Evolutionary conservation across 2,888 invertebrate genomes (phyloP).

Genomic region (Andrena bucephala): DNA sequence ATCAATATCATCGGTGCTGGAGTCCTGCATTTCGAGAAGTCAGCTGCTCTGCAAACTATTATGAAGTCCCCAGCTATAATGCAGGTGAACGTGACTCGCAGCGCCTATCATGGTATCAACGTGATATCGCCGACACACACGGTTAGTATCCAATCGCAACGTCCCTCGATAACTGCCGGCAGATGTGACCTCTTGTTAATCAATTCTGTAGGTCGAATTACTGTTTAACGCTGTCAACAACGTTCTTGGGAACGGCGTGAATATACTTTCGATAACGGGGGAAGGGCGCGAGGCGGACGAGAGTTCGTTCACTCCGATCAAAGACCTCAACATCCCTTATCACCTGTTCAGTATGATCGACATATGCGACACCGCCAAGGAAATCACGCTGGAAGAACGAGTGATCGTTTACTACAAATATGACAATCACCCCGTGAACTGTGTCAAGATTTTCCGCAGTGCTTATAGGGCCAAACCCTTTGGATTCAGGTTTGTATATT

Average conservation of each 20-base stretch:
- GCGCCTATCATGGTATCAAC: slow-evolving; percentile 96
- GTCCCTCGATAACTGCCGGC: not conserved
- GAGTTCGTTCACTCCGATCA: slow-evolving; percentile 95
- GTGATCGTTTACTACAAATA: slow-evolving; percentile 98
- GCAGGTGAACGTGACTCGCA: slow-evolving; percentile 93
- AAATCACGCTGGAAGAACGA: slow-evolving; percentile 95
- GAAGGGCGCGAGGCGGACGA: slow-evolving; percentile 95
- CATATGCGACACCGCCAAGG: slow-evolving; percentile 98
- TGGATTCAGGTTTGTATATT: slow-evolving; percentile 89
- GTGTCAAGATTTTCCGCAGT: slow-evolving; percentile 98
- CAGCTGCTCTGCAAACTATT: slow-evolving; percentile 96
- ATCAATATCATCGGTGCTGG: slow-evolving; percentile 97
- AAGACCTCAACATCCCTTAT: slow-evolving; percentile 93
- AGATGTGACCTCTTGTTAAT: not conserved
- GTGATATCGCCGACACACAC: slow-evolving; percentile 95
- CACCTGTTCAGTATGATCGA: slow-evolving; percentile 97
- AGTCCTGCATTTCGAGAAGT: slow-evolving; percentile 97
- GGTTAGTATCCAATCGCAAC: slow-evolving; percentile 72
- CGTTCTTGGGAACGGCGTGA: slow-evolving; percentile 96
- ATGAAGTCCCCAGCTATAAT: slow-evolving; percentile 93
- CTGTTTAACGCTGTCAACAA: slow-evolving; percentile 91
- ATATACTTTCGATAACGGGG: slow-evolving; percentile 95
- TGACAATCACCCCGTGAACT: slow-evolving; percentile 97
- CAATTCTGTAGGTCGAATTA: slow-evolving; percentile 87
- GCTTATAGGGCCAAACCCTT: slow-evolving; percentile 94